These are phyloP conservation scores for Magallana gigas DNA, from an alignment of 1,140 invertebrate genomes.

Conservation along the genomic window DNA sequence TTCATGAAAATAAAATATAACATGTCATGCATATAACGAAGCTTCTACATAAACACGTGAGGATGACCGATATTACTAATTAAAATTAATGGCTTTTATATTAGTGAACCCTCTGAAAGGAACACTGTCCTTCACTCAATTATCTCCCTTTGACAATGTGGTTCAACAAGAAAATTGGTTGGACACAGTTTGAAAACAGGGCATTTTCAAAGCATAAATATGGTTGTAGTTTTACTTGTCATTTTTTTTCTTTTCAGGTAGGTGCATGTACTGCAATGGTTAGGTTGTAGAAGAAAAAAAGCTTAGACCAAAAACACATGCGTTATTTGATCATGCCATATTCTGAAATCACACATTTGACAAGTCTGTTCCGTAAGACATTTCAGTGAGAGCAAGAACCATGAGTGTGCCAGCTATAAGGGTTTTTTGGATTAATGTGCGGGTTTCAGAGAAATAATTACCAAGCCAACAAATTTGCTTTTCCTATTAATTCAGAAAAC, in stretches of 20 bases:
- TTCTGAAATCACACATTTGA: background rate
- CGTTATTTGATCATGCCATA: background rate
- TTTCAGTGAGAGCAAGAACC: background rate
- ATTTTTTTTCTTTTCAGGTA: no score
- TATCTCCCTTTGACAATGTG: no score
- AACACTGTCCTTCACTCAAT: no score
- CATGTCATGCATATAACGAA: slow-evolving; percentile 25
- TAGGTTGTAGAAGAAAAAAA: background rate
- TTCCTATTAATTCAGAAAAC: background rate
- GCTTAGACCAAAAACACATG: slow-evolving; percentile 28
- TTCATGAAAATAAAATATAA: slow-evolving; percentile 24
- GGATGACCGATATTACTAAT: no score
- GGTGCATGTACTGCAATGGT: no score
- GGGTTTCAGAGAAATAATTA: background rate
- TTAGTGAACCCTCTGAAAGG: no score
- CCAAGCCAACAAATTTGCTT: slow-evolving; percentile 24
- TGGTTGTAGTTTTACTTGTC: no score
- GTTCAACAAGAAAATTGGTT: no score
- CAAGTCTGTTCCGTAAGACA: background rate
- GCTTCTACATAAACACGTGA: slow-evolving; percentile 28
- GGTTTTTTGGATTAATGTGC: background rate
- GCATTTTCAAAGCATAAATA: no score
- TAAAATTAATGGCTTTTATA: no score
- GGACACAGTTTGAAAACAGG: no score
- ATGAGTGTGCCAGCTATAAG: background rate